phyloP scores from a whole-genome alignment of 2,888 invertebrate genomes.

The Habroteleia sp. region DNA sequence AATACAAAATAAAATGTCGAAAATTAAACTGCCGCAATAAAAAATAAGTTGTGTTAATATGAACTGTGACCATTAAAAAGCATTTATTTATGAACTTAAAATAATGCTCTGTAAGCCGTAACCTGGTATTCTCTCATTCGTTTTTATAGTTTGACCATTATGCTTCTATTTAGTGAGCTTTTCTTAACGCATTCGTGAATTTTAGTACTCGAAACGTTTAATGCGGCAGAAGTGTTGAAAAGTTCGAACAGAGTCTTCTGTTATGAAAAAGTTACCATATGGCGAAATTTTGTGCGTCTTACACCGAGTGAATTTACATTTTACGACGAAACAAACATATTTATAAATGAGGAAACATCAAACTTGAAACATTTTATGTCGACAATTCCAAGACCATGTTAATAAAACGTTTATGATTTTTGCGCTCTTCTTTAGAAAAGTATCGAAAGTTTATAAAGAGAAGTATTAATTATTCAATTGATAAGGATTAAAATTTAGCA shows the following conservation, averaged over 20 bases:
- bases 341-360: constrained; percentile 38
- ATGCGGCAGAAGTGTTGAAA: constrained; percentile 46
- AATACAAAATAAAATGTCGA: background rate
- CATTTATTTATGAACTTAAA: constrained; percentile 45
- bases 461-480: too few species aligned
- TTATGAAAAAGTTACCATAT: constrained; percentile 52
- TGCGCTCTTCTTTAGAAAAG: background rate
- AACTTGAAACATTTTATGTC: constrained; percentile 36
- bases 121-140: constrained; percentile 36
- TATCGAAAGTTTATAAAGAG: too few species aligned
- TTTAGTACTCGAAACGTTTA: constrained; percentile 50
- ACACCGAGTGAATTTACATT: constrained; percentile 44
- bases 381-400: constrained; percentile 12
- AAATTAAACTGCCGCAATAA: constrained; percentile 21
- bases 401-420: constrained; percentile 29
- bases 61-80: constrained; percentile 23
- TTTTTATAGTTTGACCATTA: constrained; percentile 57
- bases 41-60: constrained; percentile 33
- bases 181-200: constrained; percentile 52
- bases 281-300: constrained; percentile 21
- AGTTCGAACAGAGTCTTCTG: constrained; percentile 33
- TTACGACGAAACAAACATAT: constrained; percentile 51
- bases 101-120: constrained; percentile 38
- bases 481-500: too few species aligned
- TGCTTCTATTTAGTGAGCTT: constrained; percentile 47